phyloP scores from a whole-genome alignment of 1,140 invertebrate species.

The Monomorium pharaonis region DNA sequence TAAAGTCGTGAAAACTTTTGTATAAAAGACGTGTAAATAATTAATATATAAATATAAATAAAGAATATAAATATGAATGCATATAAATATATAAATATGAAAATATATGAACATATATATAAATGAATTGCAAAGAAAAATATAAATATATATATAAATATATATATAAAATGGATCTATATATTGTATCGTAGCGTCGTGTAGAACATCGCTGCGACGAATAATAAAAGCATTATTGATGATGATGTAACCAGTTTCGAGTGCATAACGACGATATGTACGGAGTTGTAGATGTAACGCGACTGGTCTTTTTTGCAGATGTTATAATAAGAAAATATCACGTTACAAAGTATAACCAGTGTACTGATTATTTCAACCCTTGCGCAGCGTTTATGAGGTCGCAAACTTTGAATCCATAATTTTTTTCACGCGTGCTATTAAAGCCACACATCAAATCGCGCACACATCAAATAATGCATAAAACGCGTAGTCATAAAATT shows the following conservation, averaged over 20 bases:
- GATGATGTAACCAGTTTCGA: slow-evolving; percentile 60
- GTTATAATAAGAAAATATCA: slow-evolving; percentile 69
- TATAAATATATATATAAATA: slow-evolving; percentile 66
- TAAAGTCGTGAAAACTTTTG: slow-evolving; percentile 82
- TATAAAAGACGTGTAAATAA: slow-evolving; percentile 82
- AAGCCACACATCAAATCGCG: background rate
- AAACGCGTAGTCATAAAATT: background rate
- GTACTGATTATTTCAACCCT: slow-evolving; percentile 42
- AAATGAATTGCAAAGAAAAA: slow-evolving; percentile 71
- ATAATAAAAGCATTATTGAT: slow-evolving; percentile 56
- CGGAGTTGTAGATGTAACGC: slow-evolving; percentile 61
- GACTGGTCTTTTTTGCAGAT: slow-evolving; percentile 69
- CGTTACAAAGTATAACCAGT: slow-evolving; percentile 60
- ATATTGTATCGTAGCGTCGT: slow-evolving; percentile 74
- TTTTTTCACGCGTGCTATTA: background rate
- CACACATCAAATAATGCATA: background rate
- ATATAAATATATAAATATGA: slow-evolving; percentile 63
- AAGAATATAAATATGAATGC: slow-evolving; percentile 78
- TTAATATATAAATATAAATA: slow-evolving; percentile 80
- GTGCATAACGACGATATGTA: slow-evolving; percentile 52
- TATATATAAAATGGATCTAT: slow-evolving; percentile 50
- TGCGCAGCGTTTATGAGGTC: background rate
- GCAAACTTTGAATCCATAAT: background rate
- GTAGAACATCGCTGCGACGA: slow-evolving; percentile 73
- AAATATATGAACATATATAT: slow-evolving; percentile 72